phyloP scores from a whole-genome alignment of 2,113 vertebrate species.

The Trogon surrucura region DNA sequence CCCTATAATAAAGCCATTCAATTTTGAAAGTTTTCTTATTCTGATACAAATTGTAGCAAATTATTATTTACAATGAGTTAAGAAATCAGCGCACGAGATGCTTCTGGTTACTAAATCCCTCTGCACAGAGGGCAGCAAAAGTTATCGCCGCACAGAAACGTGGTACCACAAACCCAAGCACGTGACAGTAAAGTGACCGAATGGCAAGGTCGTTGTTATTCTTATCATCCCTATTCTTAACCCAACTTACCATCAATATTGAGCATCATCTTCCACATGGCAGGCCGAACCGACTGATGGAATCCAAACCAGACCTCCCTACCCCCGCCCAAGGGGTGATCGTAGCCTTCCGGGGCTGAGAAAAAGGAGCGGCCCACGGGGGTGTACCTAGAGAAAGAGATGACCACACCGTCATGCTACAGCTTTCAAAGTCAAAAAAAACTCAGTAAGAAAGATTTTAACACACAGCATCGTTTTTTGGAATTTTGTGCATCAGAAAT shows the following conservation, averaged over 20 bases:
- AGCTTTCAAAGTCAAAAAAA: not conserved
- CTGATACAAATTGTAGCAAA: not conserved
- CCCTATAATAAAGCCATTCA: not conserved
- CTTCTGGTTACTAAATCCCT: not conserved
- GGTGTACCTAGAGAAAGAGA: constrained; percentile 85
- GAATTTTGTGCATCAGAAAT: not conserved
- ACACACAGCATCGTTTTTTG: not conserved
- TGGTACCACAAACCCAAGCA: not conserved
- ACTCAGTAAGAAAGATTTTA: not conserved
- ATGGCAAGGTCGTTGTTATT: not conserved
- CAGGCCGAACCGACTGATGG: constrained; percentile 97
- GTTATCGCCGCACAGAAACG: not conserved
- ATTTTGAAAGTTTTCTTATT: not conserved
- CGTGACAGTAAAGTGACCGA: not conserved
- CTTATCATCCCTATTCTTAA: not conserved
- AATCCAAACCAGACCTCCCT: constrained; percentile 99
- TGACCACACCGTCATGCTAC: not conserved
- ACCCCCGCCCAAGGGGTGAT: constrained; percentile 95
- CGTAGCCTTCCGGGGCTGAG: constrained; percentile 97
- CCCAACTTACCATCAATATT: constrained; percentile 93
- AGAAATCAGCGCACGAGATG: not conserved
- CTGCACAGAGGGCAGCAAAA: not conserved
- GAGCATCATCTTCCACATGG: constrained; percentile 99
- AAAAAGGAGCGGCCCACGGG: constrained; percentile 99
- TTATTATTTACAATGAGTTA: not conserved